phyloP scores from a whole-genome alignment of 2,797 vertebrate species.

The Anableps anableps region DNA sequence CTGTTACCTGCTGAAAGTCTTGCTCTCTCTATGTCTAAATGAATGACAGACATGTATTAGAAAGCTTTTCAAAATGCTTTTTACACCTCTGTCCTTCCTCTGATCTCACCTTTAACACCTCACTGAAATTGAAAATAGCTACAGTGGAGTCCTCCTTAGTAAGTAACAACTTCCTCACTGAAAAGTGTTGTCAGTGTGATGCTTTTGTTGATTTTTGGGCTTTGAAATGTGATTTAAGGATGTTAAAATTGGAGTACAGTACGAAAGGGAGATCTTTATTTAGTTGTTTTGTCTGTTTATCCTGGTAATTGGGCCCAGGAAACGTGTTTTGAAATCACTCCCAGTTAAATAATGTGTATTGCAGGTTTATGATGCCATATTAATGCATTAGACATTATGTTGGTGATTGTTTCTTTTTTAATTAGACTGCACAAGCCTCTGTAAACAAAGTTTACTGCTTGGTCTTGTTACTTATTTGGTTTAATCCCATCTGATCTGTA shows the following conservation, averaged over 20 bases:
- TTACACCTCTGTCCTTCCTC: background rate
- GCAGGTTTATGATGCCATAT: conserved; percentile 22
- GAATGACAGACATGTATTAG: background rate
- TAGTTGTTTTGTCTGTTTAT: background rate
- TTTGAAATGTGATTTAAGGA: background rate
- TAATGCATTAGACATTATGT: conserved; percentile 6
- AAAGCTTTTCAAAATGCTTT: background rate
- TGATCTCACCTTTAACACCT: background rate
- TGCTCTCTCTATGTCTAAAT: background rate
- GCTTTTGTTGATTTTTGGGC: no score
- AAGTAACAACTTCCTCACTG: background rate
- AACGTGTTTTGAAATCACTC: background rate
- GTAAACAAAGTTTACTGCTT: background rate
- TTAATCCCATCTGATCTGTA: conserved; percentile 25
- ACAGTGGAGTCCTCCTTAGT: background rate
- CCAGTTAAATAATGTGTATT: conserved; percentile 5
- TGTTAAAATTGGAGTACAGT: background rate
- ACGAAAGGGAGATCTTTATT: background rate
- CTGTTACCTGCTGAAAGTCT: background rate
- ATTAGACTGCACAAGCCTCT: background rate
- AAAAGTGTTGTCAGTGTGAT: background rate
- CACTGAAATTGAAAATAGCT: background rate
- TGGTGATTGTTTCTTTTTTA: background rate
- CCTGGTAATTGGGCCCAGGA: background rate
- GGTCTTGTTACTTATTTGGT: conserved; percentile 13